Evolutionary conservation across 2,113 vertebrate species (phyloP).

Genomic region (Sporophila hypoxantha): DNA sequence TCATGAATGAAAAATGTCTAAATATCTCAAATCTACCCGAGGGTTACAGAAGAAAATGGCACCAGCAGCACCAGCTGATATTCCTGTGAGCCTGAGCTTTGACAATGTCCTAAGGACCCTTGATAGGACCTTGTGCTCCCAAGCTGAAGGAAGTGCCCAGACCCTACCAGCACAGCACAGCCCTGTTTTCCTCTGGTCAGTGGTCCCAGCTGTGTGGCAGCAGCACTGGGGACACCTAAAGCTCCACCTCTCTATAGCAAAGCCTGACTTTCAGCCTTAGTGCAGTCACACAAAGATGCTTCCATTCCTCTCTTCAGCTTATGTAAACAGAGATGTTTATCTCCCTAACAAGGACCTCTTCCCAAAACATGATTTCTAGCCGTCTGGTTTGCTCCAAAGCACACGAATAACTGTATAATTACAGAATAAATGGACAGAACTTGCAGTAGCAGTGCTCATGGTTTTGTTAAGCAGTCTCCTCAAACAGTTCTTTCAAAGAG

Average conservation of each 20-base stretch:
- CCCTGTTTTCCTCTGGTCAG: no score
- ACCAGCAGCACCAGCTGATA: background rate
- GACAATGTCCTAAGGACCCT: background rate
- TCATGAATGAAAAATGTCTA: background rate
- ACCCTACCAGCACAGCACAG: background rate
- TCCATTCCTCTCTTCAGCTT: background rate
- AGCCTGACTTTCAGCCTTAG: background rate
- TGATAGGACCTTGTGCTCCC: background rate
- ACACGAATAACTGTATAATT: background rate
- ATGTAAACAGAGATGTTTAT: background rate
- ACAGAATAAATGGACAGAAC: background rate
- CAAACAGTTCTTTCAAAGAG: background rate
- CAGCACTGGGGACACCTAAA: background rate
- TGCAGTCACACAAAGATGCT: background rate
- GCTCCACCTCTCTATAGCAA: background rate
- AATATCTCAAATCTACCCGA: background rate
- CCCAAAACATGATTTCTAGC: background rate
- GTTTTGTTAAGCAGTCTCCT: background rate
- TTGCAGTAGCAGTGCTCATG: background rate
- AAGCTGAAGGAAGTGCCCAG: background rate
- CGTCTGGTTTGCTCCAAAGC: background rate
- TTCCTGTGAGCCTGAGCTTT: background rate
- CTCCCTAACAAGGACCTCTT: background rate
- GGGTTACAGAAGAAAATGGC: background rate
- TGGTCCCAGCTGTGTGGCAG: fast-evolving